Base-by-base conservation (phyloP, 2,888 invertebrate species). In the Chaitophorus viminalis region DNA sequence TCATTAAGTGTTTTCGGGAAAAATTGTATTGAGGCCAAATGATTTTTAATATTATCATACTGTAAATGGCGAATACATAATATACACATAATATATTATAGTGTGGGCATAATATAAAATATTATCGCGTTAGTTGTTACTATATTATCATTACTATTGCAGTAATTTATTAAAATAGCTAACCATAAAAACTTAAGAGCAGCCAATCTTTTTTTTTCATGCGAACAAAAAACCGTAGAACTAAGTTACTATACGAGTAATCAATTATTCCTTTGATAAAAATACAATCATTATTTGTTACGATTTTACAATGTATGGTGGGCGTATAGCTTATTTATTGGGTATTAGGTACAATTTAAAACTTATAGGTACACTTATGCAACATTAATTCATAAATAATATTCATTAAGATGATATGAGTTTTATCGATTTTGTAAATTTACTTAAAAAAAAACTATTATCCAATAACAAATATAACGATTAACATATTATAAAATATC, bases 1-100 rank as follows among this genome's bases (percentile, higher is more conserved):
- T 79, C 33, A n/a, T 79, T 65, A 60, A 79, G 8, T 36, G 60
- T 65, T 36, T 65, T 60, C 36, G 79, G 9, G 17, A n/a, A 33
- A 78, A 78, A n/a, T 6, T n/a, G 3, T 60, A 65, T n/a, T 79
- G 17, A 79, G n/a, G 18, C 36, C 36, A 79, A 79, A 31, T 79
- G 79, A 79, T 79, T 79, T 60, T 79, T 79, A 60, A 79, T 79
- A 25, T 36, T n/a, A 60, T 14, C 9, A 31, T 21, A 25, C n/a
- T 8, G 29, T 68, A 29, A 29, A 11, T n/a, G 68, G 2, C 25
- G 11, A n/a, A 21, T 6, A 6, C 21, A 68, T 68, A 29, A 8
- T 1, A 68, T n/a, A 17, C 14, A 21, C 25, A 60, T 25, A 60
- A 21, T 60, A 68, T 21, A 2, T 9, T 14, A 21, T 25, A 3